Evolutionary conservation across 2,113 vertebrate genomes (phyloP).

Genomic region (Leiothrix lutea): DNA sequence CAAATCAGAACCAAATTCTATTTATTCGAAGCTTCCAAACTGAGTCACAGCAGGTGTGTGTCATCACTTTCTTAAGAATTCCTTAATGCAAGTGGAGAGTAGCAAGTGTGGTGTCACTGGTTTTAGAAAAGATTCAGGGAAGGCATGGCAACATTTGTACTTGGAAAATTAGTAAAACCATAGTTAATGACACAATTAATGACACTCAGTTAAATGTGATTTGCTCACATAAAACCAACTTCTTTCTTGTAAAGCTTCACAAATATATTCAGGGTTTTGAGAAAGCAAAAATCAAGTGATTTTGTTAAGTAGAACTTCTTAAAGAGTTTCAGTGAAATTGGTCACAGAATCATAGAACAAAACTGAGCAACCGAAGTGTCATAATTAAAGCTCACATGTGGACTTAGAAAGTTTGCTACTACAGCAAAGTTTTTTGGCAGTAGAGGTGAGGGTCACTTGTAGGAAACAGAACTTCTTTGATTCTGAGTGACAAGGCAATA

Average conservation of each 20-base stretch:
- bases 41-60: not conserved
- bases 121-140: not conserved
- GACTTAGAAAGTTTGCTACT: not conserved
- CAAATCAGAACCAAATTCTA: not conserved
- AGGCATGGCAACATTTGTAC: not conserved
- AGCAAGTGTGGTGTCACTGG: not conserved
- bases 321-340: not conserved
- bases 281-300: not conserved
- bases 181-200: not conserved
- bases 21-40: not conserved
- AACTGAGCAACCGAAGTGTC: not conserved
- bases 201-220: not conserved
- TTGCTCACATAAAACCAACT: fast-evolving
- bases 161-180: not conserved
- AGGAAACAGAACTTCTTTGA: not conserved
- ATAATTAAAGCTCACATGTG: not conserved
- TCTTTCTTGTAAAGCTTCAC: not conserved
- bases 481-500: not conserved
- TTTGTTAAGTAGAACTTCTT: not conserved
- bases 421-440: not conserved
- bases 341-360: not conserved
- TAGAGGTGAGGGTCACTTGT: not conserved
- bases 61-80: not conserved
- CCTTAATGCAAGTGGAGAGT: not conserved
- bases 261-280: not conserved